A percentile compares a stretch with the other conserved stretches of the same genome.
phyloP scores from a whole-genome alignment of 2,797 vertebrate species.

The Sebastolobus altivelis region DNA sequence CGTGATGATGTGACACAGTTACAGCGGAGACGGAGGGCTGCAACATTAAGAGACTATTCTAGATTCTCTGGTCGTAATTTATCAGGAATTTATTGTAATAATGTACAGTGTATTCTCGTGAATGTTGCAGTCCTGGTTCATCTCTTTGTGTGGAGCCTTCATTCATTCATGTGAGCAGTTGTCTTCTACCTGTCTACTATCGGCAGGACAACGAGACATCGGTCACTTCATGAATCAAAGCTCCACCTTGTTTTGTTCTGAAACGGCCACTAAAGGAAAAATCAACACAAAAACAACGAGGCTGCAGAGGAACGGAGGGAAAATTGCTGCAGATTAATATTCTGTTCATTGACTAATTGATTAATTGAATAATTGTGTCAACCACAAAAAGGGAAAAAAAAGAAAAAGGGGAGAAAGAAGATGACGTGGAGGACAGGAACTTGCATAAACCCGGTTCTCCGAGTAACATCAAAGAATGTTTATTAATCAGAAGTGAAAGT shows the following conservation, averaged over 20 bases:
- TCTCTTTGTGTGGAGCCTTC: neutral
- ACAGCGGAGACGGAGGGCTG: neutral
- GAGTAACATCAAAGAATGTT: too few species aligned
- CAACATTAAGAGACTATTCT: neutral
- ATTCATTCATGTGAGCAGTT: slow-evolving; percentile 1
- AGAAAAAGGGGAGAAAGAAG: too few species aligned
- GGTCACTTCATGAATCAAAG: neutral
- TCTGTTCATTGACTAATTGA: too few species aligned
- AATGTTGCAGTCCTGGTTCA: neutral
- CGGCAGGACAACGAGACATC: neutral
- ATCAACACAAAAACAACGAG: slow-evolving; percentile 2
- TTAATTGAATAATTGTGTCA: neutral
- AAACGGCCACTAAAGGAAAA: slow-evolving; percentile 12
- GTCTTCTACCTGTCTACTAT: neutral
- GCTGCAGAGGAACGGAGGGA: neutral
- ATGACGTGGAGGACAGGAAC: too few species aligned
- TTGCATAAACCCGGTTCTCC: too few species aligned
- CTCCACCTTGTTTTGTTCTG: slow-evolving; percentile 15
- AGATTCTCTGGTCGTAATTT: neutral
- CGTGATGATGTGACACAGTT: neutral
- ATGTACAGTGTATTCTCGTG: neutral
- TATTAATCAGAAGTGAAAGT: too few species aligned
- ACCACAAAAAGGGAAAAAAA: too few species aligned
- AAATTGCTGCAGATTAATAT: too few species aligned
- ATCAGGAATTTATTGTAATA: neutral